These are phyloP conservation scores for Pegea sp. DNA, from an alignment of 23 tunicate species.

Conservation along the genomic window DNA sequence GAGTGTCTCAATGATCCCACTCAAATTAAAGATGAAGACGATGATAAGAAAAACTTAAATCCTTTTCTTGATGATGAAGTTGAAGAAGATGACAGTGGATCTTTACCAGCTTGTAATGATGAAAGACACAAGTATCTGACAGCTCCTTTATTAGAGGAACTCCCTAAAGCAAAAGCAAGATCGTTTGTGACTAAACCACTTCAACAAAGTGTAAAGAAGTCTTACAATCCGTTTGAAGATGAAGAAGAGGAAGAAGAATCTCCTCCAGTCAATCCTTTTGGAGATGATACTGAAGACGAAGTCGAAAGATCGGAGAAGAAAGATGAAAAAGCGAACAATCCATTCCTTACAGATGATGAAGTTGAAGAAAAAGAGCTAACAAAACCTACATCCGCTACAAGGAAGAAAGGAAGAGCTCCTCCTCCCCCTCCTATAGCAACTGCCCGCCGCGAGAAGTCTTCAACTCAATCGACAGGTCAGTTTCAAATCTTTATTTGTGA, in stretches of 20 bases:
- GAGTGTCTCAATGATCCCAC: neutral
- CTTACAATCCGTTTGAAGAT: conserved; percentile 7
- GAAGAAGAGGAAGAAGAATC: conserved; percentile 1
- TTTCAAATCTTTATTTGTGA: too few species aligned
- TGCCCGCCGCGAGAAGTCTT: too few species aligned
- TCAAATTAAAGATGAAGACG: neutral
- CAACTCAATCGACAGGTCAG: too few species aligned
- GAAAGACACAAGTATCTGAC: too few species aligned
- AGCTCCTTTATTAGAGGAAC: too few species aligned
- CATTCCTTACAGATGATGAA: conserved; percentile 14
- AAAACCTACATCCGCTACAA: conserved; percentile 18
- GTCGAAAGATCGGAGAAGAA: too few species aligned
- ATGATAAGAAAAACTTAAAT: conserved; percentile 1
- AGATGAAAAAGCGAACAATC: conserved; percentile 1
- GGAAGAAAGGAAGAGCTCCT: conserved; percentile 27
- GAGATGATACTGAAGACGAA: neutral
- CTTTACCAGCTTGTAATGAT: too few species aligned
- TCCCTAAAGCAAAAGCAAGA: too few species aligned
- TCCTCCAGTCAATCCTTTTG: conserved; percentile 6
- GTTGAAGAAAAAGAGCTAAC: conserved; percentile 10
- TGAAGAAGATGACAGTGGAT: too few species aligned
- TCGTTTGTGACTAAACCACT: too few species aligned
- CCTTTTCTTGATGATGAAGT: conserved; percentile 5
- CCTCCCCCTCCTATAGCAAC: conserved; percentile 36
- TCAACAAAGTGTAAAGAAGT: conserved; percentile 1